These are phyloP conservation scores for Echinarachnius parma DNA, from an alignment of 53 echinoderm and acorn worm species.

Conservation along the genomic window DNA sequence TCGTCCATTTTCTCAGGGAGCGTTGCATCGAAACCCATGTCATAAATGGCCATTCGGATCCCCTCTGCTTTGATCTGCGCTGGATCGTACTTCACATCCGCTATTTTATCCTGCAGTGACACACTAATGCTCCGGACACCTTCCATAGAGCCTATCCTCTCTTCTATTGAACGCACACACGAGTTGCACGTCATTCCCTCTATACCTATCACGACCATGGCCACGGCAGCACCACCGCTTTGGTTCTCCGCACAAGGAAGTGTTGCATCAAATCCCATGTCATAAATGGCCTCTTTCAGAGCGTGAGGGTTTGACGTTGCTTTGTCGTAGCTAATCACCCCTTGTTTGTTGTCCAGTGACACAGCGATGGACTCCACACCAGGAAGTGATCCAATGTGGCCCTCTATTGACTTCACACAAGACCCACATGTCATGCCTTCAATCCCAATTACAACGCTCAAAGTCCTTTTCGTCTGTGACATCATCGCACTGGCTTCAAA, in stretches of 20 bases:
- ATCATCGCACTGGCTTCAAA: slow-evolving; percentile 36
- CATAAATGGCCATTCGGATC: slow-evolving; percentile 65
- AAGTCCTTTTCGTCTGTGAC: no score
- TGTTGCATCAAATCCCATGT: slow-evolving; percentile 76
- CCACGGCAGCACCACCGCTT: slow-evolving; percentile 2
- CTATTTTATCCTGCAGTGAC: slow-evolving; percentile 57
- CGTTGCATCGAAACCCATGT: slow-evolving; percentile 83
- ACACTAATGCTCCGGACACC: slow-evolving; percentile 52
- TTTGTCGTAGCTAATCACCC: slow-evolving; percentile 34
- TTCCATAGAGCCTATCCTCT: slow-evolving; percentile 27
- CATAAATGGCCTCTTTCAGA: slow-evolving; percentile 61
- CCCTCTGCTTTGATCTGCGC: slow-evolving; percentile 48
- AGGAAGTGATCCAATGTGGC: slow-evolving; percentile 40
- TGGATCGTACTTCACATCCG: slow-evolving; percentile 32
- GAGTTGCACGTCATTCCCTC: slow-evolving; percentile 92
- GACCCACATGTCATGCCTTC: slow-evolving; percentile 80
- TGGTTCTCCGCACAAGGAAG: slow-evolving; percentile 9
- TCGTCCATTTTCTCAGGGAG: slow-evolving; percentile 24
- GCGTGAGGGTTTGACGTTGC: slow-evolving; percentile 28
- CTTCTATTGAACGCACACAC: slow-evolving; percentile 69
- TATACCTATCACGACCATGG: slow-evolving; percentile 53
- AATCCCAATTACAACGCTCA: slow-evolving; percentile 41
- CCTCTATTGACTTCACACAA: slow-evolving; percentile 78
- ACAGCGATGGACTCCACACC: slow-evolving; percentile 58
- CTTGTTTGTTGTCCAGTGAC: slow-evolving; percentile 56